Evolutionary conservation across 2,113 vertebrate genomes (phyloP).

Genomic region (Atherinomorus stipes): DNA sequence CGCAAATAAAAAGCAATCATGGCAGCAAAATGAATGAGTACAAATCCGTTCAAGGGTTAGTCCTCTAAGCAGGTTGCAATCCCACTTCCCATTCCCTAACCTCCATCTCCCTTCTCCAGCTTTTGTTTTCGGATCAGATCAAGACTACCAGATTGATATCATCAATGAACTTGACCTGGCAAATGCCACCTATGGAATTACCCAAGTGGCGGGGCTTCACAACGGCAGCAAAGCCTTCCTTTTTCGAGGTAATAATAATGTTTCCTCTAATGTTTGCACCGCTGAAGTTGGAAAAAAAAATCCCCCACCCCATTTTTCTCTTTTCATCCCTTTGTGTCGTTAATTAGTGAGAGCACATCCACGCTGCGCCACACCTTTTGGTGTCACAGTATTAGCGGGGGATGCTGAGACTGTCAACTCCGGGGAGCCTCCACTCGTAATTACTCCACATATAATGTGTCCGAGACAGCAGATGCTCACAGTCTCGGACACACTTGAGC

Average conservation of each 20-base stretch:
- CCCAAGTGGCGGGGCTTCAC: slow-evolving; percentile 92
- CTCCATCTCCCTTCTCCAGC: slow-evolving; percentile 76
- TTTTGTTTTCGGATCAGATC: slow-evolving; percentile 90
- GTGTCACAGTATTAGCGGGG: slow-evolving; percentile 33
- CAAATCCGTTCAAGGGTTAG: not conserved
- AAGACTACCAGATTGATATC: slow-evolving; percentile 92
- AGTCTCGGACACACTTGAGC: slow-evolving; percentile 35
- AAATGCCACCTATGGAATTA: slow-evolving; percentile 91
- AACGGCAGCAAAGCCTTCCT: slow-evolving; percentile 95
- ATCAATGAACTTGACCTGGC: slow-evolving; percentile 91
- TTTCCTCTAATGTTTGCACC: not conserved
- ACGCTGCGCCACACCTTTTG: slow-evolving; percentile 60
- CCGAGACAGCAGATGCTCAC: slow-evolving; percentile 62
- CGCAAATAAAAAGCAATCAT: not conserved
- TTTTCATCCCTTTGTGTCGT: slow-evolving; percentile 35
- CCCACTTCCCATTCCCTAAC: slow-evolving; percentile 29
- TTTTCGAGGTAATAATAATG: slow-evolving; percentile 89
- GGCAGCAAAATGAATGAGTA: too few species aligned
- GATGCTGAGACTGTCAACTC: slow-evolving; percentile 47
- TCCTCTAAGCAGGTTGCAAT: not conserved
- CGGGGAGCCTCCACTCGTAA: slow-evolving; percentile 62
- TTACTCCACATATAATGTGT: slow-evolving; percentile 74
- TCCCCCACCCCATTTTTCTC: slow-evolving; percentile 23
- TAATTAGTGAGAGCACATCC: slow-evolving; percentile 48
- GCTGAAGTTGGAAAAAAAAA: slow-evolving; percentile 49